Percentiles rank a stretch among this genome's conserved stretches.
These are phyloP conservation scores for Excalfactoria chinensis DNA, from an alignment of 2,113 vertebrate genomes.

Conservation along the genomic window DNA sequence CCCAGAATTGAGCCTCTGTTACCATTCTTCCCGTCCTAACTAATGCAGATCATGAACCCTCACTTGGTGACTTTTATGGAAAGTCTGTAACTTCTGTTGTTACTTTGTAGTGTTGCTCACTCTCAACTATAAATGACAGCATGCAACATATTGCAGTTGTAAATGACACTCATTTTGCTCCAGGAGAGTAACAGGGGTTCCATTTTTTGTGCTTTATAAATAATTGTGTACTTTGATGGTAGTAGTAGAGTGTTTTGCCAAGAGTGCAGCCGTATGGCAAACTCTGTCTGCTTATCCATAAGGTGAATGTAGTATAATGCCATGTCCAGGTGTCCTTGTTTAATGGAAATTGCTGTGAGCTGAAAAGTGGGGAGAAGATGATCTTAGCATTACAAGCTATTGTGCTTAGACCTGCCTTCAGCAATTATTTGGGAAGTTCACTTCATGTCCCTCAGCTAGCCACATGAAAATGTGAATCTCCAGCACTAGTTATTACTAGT, in stretches of 20 bases:
- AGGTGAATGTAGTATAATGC: neutral
- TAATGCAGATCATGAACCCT: neutral
- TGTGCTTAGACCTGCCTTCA: neutral
- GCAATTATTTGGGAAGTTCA: neutral
- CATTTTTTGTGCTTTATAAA: neutral
- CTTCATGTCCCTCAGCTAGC: fast-evolving
- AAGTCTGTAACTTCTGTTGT: neutral
- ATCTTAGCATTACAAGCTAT: neutral
- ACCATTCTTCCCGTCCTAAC: neutral
- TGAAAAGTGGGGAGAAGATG: neutral
- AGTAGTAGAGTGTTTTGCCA: neutral
- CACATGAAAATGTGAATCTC: neutral
- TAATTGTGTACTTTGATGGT: fast-evolving
- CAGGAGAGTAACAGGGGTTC: neutral
- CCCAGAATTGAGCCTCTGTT: neutral
- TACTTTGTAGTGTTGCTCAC: neutral
- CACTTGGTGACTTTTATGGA: neutral
- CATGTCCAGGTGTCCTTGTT: neutral
- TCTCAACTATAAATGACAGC: neutral
- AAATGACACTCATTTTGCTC: neutral
- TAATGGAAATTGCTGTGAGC: neutral
- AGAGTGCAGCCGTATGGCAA: neutral
- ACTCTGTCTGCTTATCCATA: neutral
- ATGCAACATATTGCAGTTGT: neutral
- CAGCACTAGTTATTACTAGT: neutral